A percentile compares a stretch with the other conserved stretches of the same genome.
Conservation (phyloP, 2,113 vertebrate species). For the Laterallus jamaicensis region DNA sequence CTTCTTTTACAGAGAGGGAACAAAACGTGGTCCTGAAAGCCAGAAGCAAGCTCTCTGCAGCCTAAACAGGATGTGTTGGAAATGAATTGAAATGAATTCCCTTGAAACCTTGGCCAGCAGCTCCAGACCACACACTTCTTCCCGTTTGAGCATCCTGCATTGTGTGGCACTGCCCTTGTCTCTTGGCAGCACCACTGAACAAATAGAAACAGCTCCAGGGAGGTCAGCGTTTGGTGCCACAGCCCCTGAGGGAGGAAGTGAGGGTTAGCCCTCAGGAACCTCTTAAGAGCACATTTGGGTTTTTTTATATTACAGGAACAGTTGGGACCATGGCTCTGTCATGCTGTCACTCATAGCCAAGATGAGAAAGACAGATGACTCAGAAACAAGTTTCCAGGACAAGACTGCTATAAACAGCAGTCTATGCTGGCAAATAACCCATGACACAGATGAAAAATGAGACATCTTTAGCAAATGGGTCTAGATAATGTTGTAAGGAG, state of each 20-base stretch:
- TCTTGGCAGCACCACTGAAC: not conserved
- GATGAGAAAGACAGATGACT: not conserved
- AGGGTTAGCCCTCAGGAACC: not conserved
- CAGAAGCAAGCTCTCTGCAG: not conserved
- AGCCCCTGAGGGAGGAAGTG: not conserved
- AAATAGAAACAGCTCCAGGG: conserved; percentile 9
- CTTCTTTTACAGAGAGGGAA: not conserved
- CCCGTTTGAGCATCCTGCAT: not conserved
- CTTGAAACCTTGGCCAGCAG: not conserved
- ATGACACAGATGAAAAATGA: not conserved
- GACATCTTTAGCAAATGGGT: not conserved
- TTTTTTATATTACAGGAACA: not conserved
- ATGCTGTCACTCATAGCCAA: not conserved
- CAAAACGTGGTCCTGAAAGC: not conserved
- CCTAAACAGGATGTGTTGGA: not conserved
- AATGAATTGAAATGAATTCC: not conserved
- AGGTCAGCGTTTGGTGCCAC: not conserved
- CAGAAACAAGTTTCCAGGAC: not conserved
- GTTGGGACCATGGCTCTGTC: not conserved
- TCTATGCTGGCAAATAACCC: not conserved
- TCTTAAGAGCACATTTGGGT: not conserved
- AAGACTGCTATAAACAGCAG: not conserved
- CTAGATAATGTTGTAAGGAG: not conserved
- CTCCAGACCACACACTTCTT: not conserved
- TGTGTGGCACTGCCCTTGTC: not conserved